Percentiles rank a stretch among this genome's conserved stretches.
These are phyloP conservation scores for Mimas tiliae DNA, from an alignment of 2,888 invertebrate genomes.

Conservation along the genomic window DNA sequence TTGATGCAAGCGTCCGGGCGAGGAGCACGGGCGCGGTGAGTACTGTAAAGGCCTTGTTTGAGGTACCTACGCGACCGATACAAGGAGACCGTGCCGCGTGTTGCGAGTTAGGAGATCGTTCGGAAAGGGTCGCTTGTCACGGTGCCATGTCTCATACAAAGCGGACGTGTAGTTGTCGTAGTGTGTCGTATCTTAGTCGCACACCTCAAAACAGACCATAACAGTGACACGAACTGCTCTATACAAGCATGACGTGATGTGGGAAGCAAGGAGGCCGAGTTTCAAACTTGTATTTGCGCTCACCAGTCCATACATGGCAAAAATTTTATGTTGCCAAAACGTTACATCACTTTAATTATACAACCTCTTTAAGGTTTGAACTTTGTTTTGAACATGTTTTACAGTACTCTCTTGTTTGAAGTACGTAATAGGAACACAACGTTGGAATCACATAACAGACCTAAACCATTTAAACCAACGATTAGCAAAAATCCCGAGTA, in stretches of 20 bases:
- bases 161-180: too few relatives aligned
- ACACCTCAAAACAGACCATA: conserved; percentile 17
- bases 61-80: too few relatives aligned
- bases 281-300: conserved; percentile 5
- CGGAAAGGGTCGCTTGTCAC: too few relatives aligned
- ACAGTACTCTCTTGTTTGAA: not conserved
- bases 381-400: not conserved
- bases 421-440: not conserved
- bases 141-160: too few relatives aligned
- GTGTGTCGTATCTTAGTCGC: too few relatives aligned
- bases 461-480: not conserved
- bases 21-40: conserved; percentile 42
- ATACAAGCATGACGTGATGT: conserved; percentile 17
- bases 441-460: not conserved
- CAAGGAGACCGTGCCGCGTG: too few relatives aligned
- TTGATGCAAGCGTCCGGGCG: conserved; percentile 55
- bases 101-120: too few relatives aligned
- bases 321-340: not conserved
- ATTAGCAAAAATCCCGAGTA: not conserved
- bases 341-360: conserved; percentile 18
- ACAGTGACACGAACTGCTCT: conserved; percentile 43
- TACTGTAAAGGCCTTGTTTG: conserved; percentile 33
- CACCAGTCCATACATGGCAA: not conserved
- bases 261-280: conserved; percentile 8
- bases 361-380: not conserved